phyloP scores from a whole-genome alignment of 2,888 invertebrate genomes.

The Gryllus longicercus region DNA sequence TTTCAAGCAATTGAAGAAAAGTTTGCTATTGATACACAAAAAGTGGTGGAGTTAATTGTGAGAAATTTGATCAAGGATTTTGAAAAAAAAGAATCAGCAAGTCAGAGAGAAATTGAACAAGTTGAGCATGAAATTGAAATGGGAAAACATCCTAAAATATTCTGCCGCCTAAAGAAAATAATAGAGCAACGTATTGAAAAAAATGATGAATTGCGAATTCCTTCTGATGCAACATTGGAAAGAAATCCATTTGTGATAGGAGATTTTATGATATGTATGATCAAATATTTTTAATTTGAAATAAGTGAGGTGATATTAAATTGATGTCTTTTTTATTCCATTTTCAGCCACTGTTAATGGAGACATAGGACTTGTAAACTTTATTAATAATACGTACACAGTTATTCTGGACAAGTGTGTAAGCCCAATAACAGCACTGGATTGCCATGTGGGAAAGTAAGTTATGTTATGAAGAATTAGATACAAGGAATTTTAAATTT shows the following conservation, averaged over 20 bases:
- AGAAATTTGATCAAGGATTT: too few species aligned
- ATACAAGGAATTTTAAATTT: too few species aligned
- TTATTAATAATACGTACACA: constrained; percentile 49
- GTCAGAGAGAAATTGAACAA: too few species aligned
- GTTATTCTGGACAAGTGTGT: constrained; percentile 49
- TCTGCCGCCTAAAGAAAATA: too few species aligned
- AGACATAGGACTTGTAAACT: constrained; percentile 53
- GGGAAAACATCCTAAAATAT: too few species aligned
- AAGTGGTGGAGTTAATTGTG: too few species aligned
- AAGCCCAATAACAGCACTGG: constrained; percentile 48
- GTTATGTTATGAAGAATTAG: constrained; percentile 29
- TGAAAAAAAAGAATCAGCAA: too few species aligned
- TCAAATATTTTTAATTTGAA: background rate
- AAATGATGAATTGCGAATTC: constrained; percentile 45
- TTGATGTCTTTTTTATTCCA: background rate
- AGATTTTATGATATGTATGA: constrained; percentile 58
- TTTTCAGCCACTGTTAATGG: constrained; percentile 39
- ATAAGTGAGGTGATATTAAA: background rate
- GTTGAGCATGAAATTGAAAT: too few species aligned
- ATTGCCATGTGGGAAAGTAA: constrained; percentile 56
- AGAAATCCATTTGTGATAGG: constrained; percentile 53
- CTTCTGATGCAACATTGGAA: constrained; percentile 52
- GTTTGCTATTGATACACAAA: too few species aligned
- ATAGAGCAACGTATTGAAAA: constrained; percentile 34
- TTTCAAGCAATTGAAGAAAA: too few species aligned